Evolutionary conservation across 2,113 vertebrate genomes (phyloP), one percentile per base, ranked within the genome.

Genomic region (Tauraco erythrolophus): DNA sequence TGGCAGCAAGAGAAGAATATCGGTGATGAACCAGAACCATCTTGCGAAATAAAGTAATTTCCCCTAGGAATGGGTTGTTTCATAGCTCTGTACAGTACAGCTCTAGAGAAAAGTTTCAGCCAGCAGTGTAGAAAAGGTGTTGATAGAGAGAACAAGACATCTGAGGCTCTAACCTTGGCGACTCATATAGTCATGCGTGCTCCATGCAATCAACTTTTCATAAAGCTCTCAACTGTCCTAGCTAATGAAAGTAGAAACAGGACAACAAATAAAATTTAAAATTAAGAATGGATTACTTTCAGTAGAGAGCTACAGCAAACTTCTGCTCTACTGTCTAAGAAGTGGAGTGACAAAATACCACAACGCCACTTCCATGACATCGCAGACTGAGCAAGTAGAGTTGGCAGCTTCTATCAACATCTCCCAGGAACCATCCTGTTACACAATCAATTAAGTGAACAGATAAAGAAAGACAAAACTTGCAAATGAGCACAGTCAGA

Each of bases 121-220:
- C 83, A 91, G 84, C 72, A 74, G 50, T 2, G 46, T 66, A 87
- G 94, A 79, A 81, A 64, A 94, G 95, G 92, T 84, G 94, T 70
- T 93, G 89, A 77, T 45, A 18, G 84, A 70, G 64, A 86, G 76
- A 93, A 91, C 48, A 50, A 50, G 71, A 81, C 68, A 86, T 21
- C 4, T 15, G 6, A 85, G 74, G 28, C 53, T 85, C 77, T 77
- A 84, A 93, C 89, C 91, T 85, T 83, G 86, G 76, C 60, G 69
- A 86, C 28, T 37, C 18, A 2, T 2, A 31, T 88, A 92, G 61
- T 3, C 66, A 43, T 4, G 4, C 10, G 53, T 58, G 53, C 43
- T 66, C 74, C 27, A 6, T 4, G 25, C 70, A 64, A n/a, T 31
- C 48, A 93, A 62, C 22, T 66, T 46, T 43, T 53, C 89, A 83